Evolutionary conservation across 2,888 invertebrate genomes (phyloP), one percentile per base, ranked within the genome.

Genomic region (Pammene aurita): DNA sequence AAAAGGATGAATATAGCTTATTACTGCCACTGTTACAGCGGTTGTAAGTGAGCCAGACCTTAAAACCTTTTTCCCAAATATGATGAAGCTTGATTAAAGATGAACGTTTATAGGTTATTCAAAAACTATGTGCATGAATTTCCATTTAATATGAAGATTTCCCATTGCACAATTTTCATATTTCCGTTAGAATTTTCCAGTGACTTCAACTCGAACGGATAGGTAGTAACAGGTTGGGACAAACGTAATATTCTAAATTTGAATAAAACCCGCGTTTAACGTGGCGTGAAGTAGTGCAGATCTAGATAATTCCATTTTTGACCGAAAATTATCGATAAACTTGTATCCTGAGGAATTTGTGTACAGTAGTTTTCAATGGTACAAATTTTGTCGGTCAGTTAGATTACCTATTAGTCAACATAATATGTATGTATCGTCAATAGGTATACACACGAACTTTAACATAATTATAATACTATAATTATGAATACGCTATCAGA

Each of bases 231-330:
- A 70, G 70, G 72, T 71, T 71, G 73, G 72, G 67, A 73, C 72
- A 72, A 71, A 72, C 71, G 73, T 74, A 75, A 75, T 77, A 77
- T 77, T 76, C 74, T 67, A 73, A 78, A 81, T 80, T 81, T 81
- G 77, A 81, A 81, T 81, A 79, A 80, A 78, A 73, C 75, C 72
- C 73, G 76, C 77, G 74, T 78, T 79, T 74, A 72, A 75, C 73
- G 73, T 74, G 70, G 70, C 67, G 71, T 68, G 52, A 68, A 67
- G 60, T 65, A 69, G 69, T 69, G 69, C 34, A 46, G 69, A 34
- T 41, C 46, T 10, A 11, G n/a, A 38, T 6, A 6, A 5, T 14
- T 55, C 46, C 10, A 34, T 5, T 2, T 58, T 34, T 50, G 34
- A 41, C 41, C 42, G 11, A 35, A 58, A 50, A 48, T 38, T 57